Percentiles rank a stretch among this genome's conserved stretches.
Evolutionary conservation across 2,113 vertebrate species (phyloP).

Genomic region (Epinephelus cyanopodus): DNA sequence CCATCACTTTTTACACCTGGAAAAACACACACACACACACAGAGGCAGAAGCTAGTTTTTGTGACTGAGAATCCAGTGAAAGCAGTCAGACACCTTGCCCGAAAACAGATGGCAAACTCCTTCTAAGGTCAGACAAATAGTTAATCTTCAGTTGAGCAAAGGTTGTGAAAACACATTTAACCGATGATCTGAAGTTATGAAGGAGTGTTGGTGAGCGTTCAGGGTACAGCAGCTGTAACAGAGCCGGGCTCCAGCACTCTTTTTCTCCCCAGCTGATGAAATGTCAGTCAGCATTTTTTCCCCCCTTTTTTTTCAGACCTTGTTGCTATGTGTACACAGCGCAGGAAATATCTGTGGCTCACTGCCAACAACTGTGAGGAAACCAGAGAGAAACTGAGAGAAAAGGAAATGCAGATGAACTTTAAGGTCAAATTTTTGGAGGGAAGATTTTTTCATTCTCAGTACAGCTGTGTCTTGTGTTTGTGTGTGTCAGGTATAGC

Average conservation of each 20-base stretch:
- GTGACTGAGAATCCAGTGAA: background rate
- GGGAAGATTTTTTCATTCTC: background rate
- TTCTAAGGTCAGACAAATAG: conserved; percentile 26
- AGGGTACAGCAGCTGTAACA: conserved; percentile 1
- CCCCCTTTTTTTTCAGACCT: background rate
- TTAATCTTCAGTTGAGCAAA: conserved; percentile 23
- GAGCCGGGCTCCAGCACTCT: background rate
- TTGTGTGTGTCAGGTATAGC: conserved; percentile 39
- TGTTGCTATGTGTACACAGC: conserved; percentile 54
- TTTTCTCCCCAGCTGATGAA: conserved; percentile 38
- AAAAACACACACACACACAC: background rate
- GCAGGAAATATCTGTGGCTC: conserved; percentile 65
- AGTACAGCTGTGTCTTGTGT: conserved; percentile 28
- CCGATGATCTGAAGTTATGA: conserved; percentile 8
- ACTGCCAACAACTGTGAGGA: conserved; percentile 57
- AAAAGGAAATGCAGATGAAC: conserved; percentile 56
- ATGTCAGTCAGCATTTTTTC: conserved; percentile 54
- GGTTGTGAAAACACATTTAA: conserved; percentile 34
- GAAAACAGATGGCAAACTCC: conserved; percentile 20
- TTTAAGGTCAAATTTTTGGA: conserved; percentile 52
- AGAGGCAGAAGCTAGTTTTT: background rate
- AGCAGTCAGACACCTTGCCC: background rate
- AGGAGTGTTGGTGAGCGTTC: conserved; percentile 1
- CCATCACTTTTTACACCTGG: conserved; percentile 21
- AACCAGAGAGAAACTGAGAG: conserved; percentile 50